Base-by-base conservation (phyloP, 2,113 vertebrate genomes). In the Delphinapterus leucas region DNA sequence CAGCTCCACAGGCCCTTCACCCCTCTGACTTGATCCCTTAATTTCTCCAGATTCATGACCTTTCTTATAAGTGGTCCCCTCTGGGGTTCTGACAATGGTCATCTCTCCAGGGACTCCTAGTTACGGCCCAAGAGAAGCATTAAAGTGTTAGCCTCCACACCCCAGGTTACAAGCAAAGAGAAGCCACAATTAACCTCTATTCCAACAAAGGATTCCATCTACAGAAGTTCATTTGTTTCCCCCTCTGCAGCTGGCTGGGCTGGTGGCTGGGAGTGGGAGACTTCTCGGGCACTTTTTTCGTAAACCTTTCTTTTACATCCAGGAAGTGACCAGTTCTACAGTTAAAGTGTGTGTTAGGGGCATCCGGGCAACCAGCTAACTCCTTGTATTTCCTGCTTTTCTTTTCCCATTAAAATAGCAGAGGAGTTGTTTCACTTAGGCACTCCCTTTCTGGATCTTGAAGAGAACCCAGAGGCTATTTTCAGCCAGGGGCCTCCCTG, bases 141-240 rank as follows among this genome's bases (percentile, higher is more conserved):
- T 83, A 21, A 90, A 74, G 47, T 60, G 63, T 93, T 47, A 82
- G 38, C 68, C 31, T 53, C 87, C 60, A 36, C 49, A 83, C 61
- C 71, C 76, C 77, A 80, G 28, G 77, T 74, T 86, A 79, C 80
- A 88, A 90, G 89, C 88, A 86, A 92, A 96, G 76, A 89, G 68
- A 76, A 96, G 95, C 93, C 97, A 95, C 95, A 97, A 87, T 96
- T 97, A 97, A 96, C 96, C 84, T 92, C 67, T 97, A 96, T 93
- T 97, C 96, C 97, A 97, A 97, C 96, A 96, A 95, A 97, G 53
- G 96, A 93, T 85, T 95, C 97, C 96, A 95, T 95, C 97, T 97
- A 92, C 93, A 97, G 97, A 96, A 93, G 20, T 97, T 98, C 96
- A 97, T 98, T 97, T 97, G 98, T 92, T 98, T 98, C 26, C 58